Conservation (phyloP, 2,797 vertebrate genomes). For the Sebastes trivittatus region DNA sequence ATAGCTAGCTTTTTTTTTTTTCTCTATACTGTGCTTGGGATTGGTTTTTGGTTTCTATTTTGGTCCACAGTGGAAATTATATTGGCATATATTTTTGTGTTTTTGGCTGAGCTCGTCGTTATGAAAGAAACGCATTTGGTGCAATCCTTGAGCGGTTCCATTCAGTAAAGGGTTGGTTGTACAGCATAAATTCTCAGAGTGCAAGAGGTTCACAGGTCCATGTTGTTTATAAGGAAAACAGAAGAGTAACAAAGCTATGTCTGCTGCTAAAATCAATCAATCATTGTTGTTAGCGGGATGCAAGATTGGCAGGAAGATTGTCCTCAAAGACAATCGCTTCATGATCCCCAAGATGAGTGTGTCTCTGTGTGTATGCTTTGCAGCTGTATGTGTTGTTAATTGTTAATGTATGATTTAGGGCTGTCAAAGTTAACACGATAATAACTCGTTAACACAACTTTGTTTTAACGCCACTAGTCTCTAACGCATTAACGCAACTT, state of each 20-base stretch:
- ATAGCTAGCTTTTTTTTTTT: slow-evolving; percentile 54
- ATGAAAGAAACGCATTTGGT: background rate
- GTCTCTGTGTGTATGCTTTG: background rate
- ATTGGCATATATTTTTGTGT: slow-evolving; percentile 39
- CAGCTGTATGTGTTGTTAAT: background rate
- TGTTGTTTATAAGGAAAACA: background rate
- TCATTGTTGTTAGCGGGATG: background rate
- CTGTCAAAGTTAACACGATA: too few species aligned
- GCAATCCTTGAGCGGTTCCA: background rate
- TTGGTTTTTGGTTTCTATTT: slow-evolving; percentile 67
- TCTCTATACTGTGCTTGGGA: slow-evolving; percentile 29
- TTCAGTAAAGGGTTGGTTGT: background rate
- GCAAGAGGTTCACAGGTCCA: background rate
- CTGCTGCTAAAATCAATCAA: background rate
- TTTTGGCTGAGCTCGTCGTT: slow-evolving; percentile 24
- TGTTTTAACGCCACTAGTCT: too few species aligned
- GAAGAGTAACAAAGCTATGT: background rate
- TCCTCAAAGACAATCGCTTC: background rate
- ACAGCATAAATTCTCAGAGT: background rate
- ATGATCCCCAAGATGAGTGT: background rate
- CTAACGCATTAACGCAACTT: too few species aligned
- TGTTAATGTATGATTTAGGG: background rate
- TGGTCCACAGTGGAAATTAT: slow-evolving; percentile 37
- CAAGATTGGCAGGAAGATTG: too few species aligned
- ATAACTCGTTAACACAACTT: too few species aligned